These are phyloP conservation scores for Ceratosolen solmsi DNA, from an alignment of 1,140 invertebrate species.

Conservation along the genomic window DNA sequence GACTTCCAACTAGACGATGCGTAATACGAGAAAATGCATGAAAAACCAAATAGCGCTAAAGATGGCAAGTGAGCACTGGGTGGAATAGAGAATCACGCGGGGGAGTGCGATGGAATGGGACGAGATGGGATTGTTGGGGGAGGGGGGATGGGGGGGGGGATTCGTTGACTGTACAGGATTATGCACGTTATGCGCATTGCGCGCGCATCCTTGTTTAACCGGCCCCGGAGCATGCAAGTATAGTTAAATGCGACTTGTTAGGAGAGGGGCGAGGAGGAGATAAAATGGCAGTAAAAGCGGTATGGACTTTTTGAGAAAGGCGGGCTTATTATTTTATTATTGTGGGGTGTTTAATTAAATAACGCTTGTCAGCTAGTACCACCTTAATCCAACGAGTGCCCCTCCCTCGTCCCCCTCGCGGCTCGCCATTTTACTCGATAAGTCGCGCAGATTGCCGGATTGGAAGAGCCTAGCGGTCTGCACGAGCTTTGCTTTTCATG, in stretches of 20 bases:
- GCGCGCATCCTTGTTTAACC: background rate
- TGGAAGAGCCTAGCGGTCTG: background rate
- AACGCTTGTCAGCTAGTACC: no score
- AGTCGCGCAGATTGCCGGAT: background rate
- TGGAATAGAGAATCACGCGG: background rate
- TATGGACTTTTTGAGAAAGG: background rate
- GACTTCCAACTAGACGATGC: background rate
- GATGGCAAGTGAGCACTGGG: background rate
- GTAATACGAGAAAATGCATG: background rate
- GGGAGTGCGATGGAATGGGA: background rate
- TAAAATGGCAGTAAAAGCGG: conserved; percentile 22
- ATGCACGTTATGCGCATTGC: background rate
- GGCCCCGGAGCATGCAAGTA: background rate
- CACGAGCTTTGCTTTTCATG: conserved; percentile 28
- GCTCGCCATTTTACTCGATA: background rate
- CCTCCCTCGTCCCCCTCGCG: background rate
- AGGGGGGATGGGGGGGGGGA: conserved; percentile 32
- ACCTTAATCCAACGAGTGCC: background rate
- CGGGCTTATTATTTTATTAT: background rate
- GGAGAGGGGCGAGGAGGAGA: no score
- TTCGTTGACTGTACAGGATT: conserved; percentile 55
- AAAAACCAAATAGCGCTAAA: background rate
- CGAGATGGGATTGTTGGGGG: conserved; percentile 1
- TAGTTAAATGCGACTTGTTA: background rate
- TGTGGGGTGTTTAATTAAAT: background rate